phyloP scores from a whole-genome alignment of 2,888 invertebrate genomes.

The Phlogophora meticulosa region DNA sequence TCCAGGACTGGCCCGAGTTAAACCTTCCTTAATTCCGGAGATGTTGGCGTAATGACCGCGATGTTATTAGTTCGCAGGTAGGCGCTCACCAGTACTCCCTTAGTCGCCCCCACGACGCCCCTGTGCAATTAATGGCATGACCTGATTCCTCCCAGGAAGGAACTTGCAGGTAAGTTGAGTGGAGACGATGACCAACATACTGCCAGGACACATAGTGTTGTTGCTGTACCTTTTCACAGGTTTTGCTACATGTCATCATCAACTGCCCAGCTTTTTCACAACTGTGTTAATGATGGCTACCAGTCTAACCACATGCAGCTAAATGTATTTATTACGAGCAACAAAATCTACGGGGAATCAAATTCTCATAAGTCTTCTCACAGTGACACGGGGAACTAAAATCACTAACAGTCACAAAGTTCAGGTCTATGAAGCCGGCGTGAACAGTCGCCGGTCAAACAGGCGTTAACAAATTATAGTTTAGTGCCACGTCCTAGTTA shows the following conservation, averaged over 20 bases:
- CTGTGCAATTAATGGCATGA: conserved; percentile 16
- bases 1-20: conserved; percentile 22
- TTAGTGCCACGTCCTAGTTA: no score
- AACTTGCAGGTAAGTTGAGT: not conserved
- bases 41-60: conserved; percentile 37
- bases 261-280: no score
- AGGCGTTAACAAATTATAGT: conserved; percentile 18
- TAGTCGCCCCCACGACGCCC: not conserved
- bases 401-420: conserved; percentile 2
- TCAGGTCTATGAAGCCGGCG: not conserved
- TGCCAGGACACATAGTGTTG: no score
- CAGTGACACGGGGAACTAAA: not conserved
- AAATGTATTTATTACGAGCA: not conserved
- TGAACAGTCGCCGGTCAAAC: conserved; percentile 11
- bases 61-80: conserved; percentile 41
- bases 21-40: conserved; percentile 37
- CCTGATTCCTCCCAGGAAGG: not conserved
- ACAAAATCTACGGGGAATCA: not conserved
- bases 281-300: no score
- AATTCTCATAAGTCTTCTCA: conserved; percentile 4
- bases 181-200: not conserved
- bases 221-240: no score
- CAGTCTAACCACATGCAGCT: no score
- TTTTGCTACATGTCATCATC: no score
- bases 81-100: conserved; percentile 25